These are phyloP conservation scores for Batillaria attramentaria DNA, from an alignment of 1,140 invertebrate genomes.

Conservation along the genomic window DNA sequence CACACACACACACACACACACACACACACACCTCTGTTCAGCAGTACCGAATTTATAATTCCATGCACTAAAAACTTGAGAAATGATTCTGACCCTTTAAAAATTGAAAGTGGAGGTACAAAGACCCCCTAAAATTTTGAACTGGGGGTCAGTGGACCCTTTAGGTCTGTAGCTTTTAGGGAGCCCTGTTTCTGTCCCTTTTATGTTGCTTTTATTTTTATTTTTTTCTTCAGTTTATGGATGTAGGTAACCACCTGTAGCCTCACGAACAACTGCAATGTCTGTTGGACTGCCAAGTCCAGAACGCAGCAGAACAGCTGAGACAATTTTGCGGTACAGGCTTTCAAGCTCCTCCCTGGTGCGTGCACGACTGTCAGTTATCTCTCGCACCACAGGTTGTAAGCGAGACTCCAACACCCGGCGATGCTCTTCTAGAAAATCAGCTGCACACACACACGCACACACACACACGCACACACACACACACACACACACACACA, in stretches of 20 bases:
- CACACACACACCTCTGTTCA: background rate
- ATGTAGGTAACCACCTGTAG: constrained; percentile 62
- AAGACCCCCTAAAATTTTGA: too few relatives aligned
- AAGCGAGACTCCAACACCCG: constrained; percentile 71
- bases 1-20: background rate
- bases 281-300: constrained; percentile 72
- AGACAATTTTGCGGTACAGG: constrained; percentile 73
- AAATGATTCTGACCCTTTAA: too few relatives aligned
- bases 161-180: too few relatives aligned
- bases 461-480: too few relatives aligned
- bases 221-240: background rate
- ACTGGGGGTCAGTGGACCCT: too few relatives aligned
- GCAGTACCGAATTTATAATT: background rate
- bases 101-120: too few relatives aligned
- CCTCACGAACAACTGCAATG: constrained; percentile 75
- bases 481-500: too few relatives aligned
- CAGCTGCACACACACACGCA: constrained; percentile 55
- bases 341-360: constrained; percentile 72
- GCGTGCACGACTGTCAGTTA: constrained; percentile 71
- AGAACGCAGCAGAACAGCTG: constrained; percentile 70
- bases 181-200: too few relatives aligned
- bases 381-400: constrained; percentile 71
- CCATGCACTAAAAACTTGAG: too few relatives aligned
- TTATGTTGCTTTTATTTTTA: too few relatives aligned
- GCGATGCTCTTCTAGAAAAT: constrained; percentile 72